Percentiles rank a stretch among this genome's conserved stretches.
These are phyloP conservation scores for Osmoderma eremita DNA, from an alignment of 2,888 invertebrate genomes.

Conservation along the genomic window DNA sequence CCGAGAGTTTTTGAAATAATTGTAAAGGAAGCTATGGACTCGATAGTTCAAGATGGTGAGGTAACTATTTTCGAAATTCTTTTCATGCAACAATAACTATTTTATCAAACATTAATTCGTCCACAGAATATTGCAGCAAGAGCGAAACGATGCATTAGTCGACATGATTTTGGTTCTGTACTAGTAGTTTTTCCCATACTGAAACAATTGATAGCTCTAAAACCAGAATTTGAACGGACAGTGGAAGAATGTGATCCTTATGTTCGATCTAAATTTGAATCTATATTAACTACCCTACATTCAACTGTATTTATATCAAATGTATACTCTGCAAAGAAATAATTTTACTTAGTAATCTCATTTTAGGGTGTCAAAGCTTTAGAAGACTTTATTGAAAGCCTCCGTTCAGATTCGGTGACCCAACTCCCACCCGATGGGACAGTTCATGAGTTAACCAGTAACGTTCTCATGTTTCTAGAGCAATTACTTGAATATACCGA, in stretches of 20 bases:
- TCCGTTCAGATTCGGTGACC: conserved; percentile 79
- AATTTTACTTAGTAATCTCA: background rate
- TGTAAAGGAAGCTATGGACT: conserved; percentile 84
- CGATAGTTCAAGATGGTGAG: conserved; percentile 88
- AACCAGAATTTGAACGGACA: conserved; percentile 83
- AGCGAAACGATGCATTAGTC: conserved; percentile 78
- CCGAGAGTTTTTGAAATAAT: conserved; percentile 86
- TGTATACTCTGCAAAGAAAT: background rate
- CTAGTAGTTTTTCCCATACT: conserved; percentile 84
- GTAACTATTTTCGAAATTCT: conserved; percentile 58
- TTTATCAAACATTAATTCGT: conserved; percentile 39
- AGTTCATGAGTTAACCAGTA: conserved; percentile 95
- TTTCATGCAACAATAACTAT: background rate
- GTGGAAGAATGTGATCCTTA: conserved; percentile 77
- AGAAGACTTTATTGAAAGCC: conserved; percentile 92
- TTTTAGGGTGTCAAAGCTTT: conserved; percentile 88
- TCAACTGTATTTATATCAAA: conserved; percentile 70
- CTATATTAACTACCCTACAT: conserved; percentile 78
- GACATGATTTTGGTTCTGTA: conserved; percentile 83
- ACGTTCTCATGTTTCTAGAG: conserved; percentile 91
- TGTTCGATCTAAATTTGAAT: conserved; percentile 76
- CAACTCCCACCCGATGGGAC: conserved; percentile 96
- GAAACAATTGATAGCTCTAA: conserved; percentile 78
- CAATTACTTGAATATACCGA: conserved; percentile 83
- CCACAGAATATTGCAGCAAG: conserved; percentile 75